A percentile compares a stretch with the other conserved stretches of the same genome.
Conservation (phyloP, 2,888 invertebrate genomes). For the Toxonevra muliebris region DNA sequence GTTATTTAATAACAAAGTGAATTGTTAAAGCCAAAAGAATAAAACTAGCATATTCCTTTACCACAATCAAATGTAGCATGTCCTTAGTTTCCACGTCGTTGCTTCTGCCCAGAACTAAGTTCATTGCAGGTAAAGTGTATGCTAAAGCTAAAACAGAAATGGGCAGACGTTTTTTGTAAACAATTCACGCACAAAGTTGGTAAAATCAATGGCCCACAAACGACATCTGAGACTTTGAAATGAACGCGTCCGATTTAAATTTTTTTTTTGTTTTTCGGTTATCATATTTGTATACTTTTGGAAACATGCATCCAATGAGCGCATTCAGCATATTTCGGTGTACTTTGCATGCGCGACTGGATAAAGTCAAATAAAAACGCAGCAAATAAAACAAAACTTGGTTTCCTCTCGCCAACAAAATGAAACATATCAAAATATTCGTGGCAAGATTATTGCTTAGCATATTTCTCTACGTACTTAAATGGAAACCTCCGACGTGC, state of each 20-base stretch:
- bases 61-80: slow-evolving; percentile 50
- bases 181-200: slow-evolving; percentile 65
- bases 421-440: neutral
- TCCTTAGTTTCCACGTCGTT: slow-evolving; percentile 63
- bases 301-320: neutral
- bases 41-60: slow-evolving; percentile 46
- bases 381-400: neutral
- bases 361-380: slow-evolving; percentile 1
- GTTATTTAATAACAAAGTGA: slow-evolving; percentile 11
- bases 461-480: neutral
- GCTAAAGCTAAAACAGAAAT: slow-evolving; percentile 42
- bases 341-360: slow-evolving; percentile 34
- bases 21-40: slow-evolving; percentile 1
- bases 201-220: slow-evolving; percentile 56
- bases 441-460: neutral
- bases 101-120: slow-evolving; percentile 64
- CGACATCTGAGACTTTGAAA: slow-evolving; percentile 46
- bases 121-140: slow-evolving; percentile 55
- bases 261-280: neutral
- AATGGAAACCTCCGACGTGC: slow-evolving; percentile 30
- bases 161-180: slow-evolving; percentile 66
- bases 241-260: slow-evolving; percentile 44
- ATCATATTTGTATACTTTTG: slow-evolving; percentile 13
- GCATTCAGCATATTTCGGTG: slow-evolving; percentile 29
- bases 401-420: neutral